Evolutionary conservation across 2,888 invertebrate genomes (phyloP).

Genomic region (Ephialtes manifestator): DNA sequence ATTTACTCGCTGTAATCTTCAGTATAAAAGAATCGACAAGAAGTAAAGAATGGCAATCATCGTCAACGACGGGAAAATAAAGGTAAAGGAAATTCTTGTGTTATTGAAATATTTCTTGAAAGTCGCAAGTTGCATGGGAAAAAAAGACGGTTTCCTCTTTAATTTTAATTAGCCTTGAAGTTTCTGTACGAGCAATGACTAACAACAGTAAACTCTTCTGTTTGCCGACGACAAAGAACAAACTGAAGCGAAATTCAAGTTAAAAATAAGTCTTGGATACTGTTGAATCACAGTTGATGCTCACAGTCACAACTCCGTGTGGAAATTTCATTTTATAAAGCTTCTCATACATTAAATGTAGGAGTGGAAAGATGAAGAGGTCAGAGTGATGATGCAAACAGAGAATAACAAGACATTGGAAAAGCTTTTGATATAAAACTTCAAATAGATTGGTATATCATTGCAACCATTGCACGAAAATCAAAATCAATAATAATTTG

Average conservation of each 20-base stretch:
- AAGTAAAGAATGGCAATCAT: conserved; percentile 22
- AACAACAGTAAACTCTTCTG: conserved; percentile 63
- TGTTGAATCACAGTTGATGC: background rate
- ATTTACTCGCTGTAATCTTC: background rate
- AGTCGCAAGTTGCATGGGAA: background rate
- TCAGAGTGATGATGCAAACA: background rate
- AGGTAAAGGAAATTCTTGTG: conserved; percentile 44
- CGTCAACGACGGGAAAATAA: conserved; percentile 18
- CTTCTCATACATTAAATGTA: background rate
- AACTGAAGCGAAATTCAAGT: background rate
- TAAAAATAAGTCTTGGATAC: background rate
- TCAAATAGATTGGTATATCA: background rate
- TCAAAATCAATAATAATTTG: too few relatives aligned
- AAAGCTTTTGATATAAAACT: background rate
- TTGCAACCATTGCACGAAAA: background rate
- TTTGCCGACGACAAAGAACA: conserved; percentile 38
- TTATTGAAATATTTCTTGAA: background rate
- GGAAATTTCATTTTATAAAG: background rate
- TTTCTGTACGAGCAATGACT: background rate
- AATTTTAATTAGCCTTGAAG: conserved; percentile 42
- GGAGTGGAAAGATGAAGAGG: too few relatives aligned
- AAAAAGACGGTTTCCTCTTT: background rate
- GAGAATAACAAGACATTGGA: background rate
- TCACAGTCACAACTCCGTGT: background rate
- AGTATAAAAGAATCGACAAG: background rate